phyloP scores from a whole-genome alignment of 2,888 invertebrate species.

The Eilema griseolum region DNA sequence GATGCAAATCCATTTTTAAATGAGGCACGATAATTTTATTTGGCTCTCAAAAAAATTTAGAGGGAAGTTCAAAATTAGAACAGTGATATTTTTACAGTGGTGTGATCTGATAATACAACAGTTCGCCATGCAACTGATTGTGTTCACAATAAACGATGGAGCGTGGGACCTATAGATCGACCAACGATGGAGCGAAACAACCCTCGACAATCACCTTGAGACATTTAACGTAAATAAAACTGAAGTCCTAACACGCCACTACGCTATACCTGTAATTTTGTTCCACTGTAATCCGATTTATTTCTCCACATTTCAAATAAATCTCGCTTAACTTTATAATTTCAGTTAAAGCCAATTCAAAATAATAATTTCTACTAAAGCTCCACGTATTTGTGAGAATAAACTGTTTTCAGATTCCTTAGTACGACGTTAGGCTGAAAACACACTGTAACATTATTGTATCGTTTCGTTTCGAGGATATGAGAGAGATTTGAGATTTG shows the following conservation, averaged over 20 bases:
- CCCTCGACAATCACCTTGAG: neutral
- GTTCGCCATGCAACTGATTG: too few species aligned
- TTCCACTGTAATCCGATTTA: slow-evolving; percentile 9
- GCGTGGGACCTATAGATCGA: too few species aligned
- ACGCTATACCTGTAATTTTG: neutral
- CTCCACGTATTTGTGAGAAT: slow-evolving; percentile 27
- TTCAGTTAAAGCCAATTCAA: slow-evolving; percentile 22
- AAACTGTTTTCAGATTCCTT: slow-evolving; percentile 45
- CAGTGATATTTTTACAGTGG: too few species aligned
- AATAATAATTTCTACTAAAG: slow-evolving; percentile 19
- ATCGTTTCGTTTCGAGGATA: neutral
- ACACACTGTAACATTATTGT: neutral
- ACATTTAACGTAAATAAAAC: neutral
- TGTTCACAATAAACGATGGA: too few species aligned
- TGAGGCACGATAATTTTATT: too few species aligned
- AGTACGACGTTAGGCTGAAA: slow-evolving; percentile 28
- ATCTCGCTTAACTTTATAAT: slow-evolving; percentile 20
- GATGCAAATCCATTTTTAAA: too few species aligned
- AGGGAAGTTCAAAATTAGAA: too few species aligned
- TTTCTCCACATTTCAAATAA: slow-evolving; percentile 14
- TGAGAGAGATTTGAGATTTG: neutral
- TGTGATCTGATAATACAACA: too few species aligned
- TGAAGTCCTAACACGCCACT: neutral
- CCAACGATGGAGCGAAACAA: neutral
- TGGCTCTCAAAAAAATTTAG: too few species aligned